Evolutionary conservation across 2,888 invertebrate species (phyloP), one percentile per base, ranked within the genome.

Genomic region (Oxyscelio sp.): DNA sequence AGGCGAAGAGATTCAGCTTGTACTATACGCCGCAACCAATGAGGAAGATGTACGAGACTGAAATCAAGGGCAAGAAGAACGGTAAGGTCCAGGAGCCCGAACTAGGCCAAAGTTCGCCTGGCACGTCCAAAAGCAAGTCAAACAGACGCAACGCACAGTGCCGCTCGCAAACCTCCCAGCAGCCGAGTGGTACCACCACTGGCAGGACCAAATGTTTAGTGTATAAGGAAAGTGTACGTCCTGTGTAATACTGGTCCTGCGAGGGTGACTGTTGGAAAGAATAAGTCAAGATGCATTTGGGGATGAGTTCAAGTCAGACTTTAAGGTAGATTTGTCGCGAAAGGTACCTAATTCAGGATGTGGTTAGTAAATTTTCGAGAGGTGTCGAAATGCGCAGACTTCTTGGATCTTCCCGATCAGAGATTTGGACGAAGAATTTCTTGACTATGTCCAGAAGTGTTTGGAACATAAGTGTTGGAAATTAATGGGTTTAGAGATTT

Each of bases 21-120:
- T 92, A 92, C 70, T 92, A 92, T 71, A 93, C 92, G n/a, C 92
- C 92, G 0, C 93, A 92, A 63, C 90, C 90, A 11, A 78, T 88
- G 63, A 87, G 92, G 59, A 92, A 93, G 65, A 90, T 86, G 83
- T 92, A 92, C 54, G 91, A 91, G 27, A 54, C 27, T 8, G 91
- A 91, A 0, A 75, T 58, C n/a, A 87, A 85, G 24, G 85, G 68
- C n/a, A 92, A 86, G 61, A 85, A 59, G 27, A 50, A 38, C 52
- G 80, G 70, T 40, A 89, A 90, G 15, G 86, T 34, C 17, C 86
- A 83, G 50, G 87, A 85, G 56, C 87, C 81, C 78, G 82, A 61
- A 9, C 5, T 81, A n/a, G 73, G 43, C n/a, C 84, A 87, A 15
- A 78, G 9, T n/a, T 80, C 89, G 34, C 89, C 92, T 3, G 85